These are phyloP conservation scores for Synanthedon formicaeformis DNA, from an alignment of 2,888 invertebrate species.

Conservation along the genomic window DNA sequence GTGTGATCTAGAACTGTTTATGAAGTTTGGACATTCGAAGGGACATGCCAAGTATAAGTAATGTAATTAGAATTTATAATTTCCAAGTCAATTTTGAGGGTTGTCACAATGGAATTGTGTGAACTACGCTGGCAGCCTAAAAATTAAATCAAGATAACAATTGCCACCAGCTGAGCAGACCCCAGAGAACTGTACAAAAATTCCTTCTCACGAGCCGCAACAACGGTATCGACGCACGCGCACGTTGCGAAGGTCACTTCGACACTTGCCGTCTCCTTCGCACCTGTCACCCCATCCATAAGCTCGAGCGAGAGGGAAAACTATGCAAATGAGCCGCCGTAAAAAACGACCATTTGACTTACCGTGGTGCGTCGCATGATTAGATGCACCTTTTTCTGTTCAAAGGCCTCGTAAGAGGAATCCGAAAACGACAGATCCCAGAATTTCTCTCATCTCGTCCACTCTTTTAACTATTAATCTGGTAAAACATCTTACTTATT, in stretches of 20 bases:
- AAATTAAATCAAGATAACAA: constrained; percentile 20
- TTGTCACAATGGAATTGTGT: constrained; percentile 6
- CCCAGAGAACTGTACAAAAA: constrained; percentile 40
- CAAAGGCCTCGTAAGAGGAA: constrained; percentile 31
- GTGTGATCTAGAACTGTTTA: too few relatives aligned
- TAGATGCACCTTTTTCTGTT: constrained; percentile 55
- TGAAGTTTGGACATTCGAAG: too few relatives aligned
- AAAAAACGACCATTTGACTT: constrained; percentile 46
- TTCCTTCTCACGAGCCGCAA: constrained; percentile 56
- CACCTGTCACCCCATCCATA: constrained; percentile 4
- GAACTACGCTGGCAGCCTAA: constrained; percentile 5
- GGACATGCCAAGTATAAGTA: too few relatives aligned
- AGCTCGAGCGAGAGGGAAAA: constrained; percentile 22
- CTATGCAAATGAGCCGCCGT: constrained; percentile 47
- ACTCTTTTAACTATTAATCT: too few relatives aligned
- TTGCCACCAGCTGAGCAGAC: constrained; percentile 31
- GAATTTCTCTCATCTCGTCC: constrained; percentile 5
- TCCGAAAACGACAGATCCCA: constrained; percentile 17
- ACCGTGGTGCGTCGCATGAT: constrained; percentile 51
- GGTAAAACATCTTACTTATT: too few relatives aligned
- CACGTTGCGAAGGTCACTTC: constrained; percentile 42
- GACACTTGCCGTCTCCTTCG: constrained; percentile 28
- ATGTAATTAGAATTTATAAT: too few relatives aligned
- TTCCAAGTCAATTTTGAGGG: neutral
- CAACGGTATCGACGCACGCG: constrained; percentile 52